Evolutionary conservation across 2,888 invertebrate species (phyloP).

Genomic region (Punctoribates punctum): DNA sequence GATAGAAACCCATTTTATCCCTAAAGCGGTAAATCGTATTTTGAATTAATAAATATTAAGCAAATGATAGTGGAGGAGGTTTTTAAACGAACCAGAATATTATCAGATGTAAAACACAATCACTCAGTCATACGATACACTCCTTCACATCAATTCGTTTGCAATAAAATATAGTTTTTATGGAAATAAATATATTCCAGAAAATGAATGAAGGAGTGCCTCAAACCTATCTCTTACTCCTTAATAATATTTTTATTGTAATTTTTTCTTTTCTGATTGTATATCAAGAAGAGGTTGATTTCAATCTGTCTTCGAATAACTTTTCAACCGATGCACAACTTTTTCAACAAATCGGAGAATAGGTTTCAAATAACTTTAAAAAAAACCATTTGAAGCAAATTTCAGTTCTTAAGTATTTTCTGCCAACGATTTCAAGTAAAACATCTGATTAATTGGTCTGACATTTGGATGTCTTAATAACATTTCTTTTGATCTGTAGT

Average conservation of each 20-base stretch:
- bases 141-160: constrained; percentile 26
- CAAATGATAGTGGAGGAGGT: constrained; percentile 8
- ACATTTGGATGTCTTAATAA: too few relatives aligned
- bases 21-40: not conserved
- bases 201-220: constrained; percentile 21
- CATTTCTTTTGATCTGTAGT: too few relatives aligned
- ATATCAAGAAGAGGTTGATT: not conserved
- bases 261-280: not conserved
- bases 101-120: constrained; percentile 22
- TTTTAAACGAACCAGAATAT: not conserved
- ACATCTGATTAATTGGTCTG: too few relatives aligned
- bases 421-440: too few relatives aligned
- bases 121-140: constrained; percentile 27
- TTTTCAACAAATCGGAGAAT: too few relatives aligned
- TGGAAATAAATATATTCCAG: constrained; percentile 18
- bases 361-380: too few relatives aligned
- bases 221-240: not conserved
- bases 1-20: not conserved
- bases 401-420: too few relatives aligned
- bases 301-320: too few relatives aligned
- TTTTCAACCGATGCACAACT: too few relatives aligned
- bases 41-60: constrained; percentile 1
- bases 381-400: too few relatives aligned
- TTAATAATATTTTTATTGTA: not conserved
- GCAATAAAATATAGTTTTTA: not conserved